Evolutionary conservation across 1,140 invertebrate genomes (phyloP), one percentile per base, ranked within the genome.

Genomic region (Drosophila setifemur): DNA sequence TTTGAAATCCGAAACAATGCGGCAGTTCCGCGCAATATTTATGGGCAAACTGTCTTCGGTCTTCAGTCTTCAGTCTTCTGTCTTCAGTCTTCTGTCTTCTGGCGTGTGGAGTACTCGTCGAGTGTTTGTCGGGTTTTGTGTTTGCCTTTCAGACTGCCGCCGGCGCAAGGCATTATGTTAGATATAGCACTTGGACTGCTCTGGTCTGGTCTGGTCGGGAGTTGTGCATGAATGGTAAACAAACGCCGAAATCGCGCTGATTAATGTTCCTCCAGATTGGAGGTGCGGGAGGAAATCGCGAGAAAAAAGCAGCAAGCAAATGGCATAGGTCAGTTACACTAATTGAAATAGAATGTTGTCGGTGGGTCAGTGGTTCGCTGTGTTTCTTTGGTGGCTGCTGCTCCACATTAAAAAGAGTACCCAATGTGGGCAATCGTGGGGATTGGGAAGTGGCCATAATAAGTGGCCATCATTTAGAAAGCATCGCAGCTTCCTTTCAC

Each of bases 321-420:
- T 83, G 79, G 58, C 79, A 83, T 83, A 83, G 79, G 79, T 83
- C 79, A 83, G 79, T 83, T 79, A 83, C 74, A 72, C 79, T 83
- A 83, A 83, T 83, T 83, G 79, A 85, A 83, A 83, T 83, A 83
- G 79, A 83, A 83, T 83, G 79, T 75, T 79, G 58, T 29, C 28
- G 53, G 53, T 47, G 28, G 31, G 42, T 47, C n/a, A n/a, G 63
- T 58, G 31, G 18, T 12, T 55, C 31, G 16, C 35, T 28, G 25
- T 19, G 16, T 7, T 25, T 33, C 35, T 53, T 26, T 55, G 48
- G 69, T 74, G 79, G 69, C 63, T 61, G 79, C 60, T 63, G 39
- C 43, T 28, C 31, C 11, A 64, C 49, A 47, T n/a, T 55, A 12
- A n/a, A 21, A n/a, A 33, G 8, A 29, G 40, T 45, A 35, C 29